These are phyloP conservation scores for Lordiphosa stackelbergi DNA, from an alignment of 1,140 invertebrate genomes.

Conservation along the genomic window DNA sequence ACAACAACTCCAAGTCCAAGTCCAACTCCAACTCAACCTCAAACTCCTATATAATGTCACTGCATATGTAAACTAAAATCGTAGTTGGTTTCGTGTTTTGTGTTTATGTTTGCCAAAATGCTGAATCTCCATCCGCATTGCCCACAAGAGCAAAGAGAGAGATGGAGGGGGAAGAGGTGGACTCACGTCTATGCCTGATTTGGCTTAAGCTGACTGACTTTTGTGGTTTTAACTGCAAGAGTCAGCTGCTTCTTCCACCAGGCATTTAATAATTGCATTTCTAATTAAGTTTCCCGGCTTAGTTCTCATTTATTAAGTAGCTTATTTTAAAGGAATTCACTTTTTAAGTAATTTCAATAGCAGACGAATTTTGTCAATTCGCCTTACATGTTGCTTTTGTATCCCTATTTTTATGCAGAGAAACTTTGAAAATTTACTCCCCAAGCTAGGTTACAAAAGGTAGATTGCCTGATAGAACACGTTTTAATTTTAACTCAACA, in stretches of 20 bases:
- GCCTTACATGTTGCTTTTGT: constrained; percentile 36
- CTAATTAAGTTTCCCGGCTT: constrained; percentile 33
- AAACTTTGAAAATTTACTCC: constrained; percentile 26
- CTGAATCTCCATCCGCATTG: constrained; percentile 67
- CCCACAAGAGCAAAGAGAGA: constrained; percentile 30
- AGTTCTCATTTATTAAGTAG: constrained; percentile 36
- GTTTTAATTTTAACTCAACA: constrained; percentile 63
- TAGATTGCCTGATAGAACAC: constrained; percentile 75
- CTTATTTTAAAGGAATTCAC: no score
- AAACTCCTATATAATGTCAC: constrained; percentile 28
- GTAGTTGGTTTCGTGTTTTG: constrained; percentile 13
- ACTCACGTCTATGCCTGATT: constrained; percentile 36
- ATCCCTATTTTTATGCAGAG: constrained; percentile 39
- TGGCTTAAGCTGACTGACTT: constrained; percentile 36
- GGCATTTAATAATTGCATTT: constrained; percentile 56
- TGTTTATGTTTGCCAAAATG: constrained; percentile 59
- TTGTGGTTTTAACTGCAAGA: constrained; percentile 32
- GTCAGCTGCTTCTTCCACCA: neutral
- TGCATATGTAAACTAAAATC: constrained; percentile 31
- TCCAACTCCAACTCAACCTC: constrained; percentile 17
- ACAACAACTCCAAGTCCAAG: constrained; percentile 22
- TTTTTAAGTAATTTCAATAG: neutral
- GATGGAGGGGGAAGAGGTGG: neutral
- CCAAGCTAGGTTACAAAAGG: constrained; percentile 38
- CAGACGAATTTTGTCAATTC: constrained; percentile 13